These are phyloP conservation scores for Cyprinodon tularosa DNA, from an alignment of 2,113 vertebrate species.

Conservation along the genomic window DNA sequence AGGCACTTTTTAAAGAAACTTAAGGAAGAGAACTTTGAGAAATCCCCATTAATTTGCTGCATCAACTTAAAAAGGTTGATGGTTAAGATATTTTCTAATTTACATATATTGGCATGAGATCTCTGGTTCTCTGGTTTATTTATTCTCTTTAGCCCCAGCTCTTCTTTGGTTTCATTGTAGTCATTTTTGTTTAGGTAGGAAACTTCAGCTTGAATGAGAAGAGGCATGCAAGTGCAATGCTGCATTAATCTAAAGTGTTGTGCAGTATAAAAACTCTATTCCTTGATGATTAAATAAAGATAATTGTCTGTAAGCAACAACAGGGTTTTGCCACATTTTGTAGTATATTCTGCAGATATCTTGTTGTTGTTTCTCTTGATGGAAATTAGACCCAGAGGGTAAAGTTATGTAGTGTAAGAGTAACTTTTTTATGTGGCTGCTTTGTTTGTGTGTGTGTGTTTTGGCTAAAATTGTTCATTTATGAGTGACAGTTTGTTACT, in stretches of 20 bases:
- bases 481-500: constrained; percentile 70
- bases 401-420: constrained; percentile 42
- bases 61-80: not conserved
- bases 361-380: constrained; percentile 71
- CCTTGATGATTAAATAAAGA: constrained; percentile 12
- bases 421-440: constrained; percentile 51
- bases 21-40: not conserved
- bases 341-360: constrained; percentile 47
- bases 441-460: constrained; percentile 63
- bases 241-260: constrained; percentile 38
- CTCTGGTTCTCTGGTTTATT: constrained; percentile 30
- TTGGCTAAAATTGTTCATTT: constrained; percentile 67
- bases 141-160: constrained; percentile 45
- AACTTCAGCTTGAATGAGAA: constrained; percentile 25
- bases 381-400: constrained; percentile 47
- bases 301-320: constrained; percentile 24
- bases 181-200: constrained; percentile 44
- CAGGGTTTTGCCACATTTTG: constrained; percentile 60
- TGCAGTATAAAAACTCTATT: constrained; percentile 38
- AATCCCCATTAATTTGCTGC: not conserved
- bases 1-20: constrained; percentile 7
- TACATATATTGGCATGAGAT: constrained; percentile 21
- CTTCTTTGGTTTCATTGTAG: constrained; percentile 24
- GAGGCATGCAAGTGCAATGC: constrained; percentile 42
- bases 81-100: constrained; percentile 10